phyloP scores from a whole-genome alignment of 2,113 vertebrate genomes.

The Crypturellus undulatus region DNA sequence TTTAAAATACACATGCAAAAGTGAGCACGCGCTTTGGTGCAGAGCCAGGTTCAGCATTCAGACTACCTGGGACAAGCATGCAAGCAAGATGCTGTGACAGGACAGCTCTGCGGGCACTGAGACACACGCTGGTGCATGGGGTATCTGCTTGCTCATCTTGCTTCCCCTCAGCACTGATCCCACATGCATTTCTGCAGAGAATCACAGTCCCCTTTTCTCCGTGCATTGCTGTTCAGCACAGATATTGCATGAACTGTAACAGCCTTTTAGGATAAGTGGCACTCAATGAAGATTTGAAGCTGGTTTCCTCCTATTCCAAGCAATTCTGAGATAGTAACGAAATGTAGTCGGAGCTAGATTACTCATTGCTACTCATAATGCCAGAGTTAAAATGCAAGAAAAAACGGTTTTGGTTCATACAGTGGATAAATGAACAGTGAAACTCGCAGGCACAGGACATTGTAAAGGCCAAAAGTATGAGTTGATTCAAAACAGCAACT shows the following conservation, averaged over 20 bases:
- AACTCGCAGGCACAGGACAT: background rate
- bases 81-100: conserved; percentile 17
- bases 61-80: background rate
- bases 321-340: conserved; percentile 34
- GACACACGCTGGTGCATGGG: conserved; percentile 40
- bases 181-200: conserved; percentile 19
- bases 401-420: background rate
- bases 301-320: conserved; percentile 23
- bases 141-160: conserved; percentile 59
- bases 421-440: background rate
- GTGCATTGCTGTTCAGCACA: background rate
- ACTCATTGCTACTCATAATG: conserved; percentile 7
- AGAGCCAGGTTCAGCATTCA: conserved; percentile 9
- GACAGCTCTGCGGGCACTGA: conserved; percentile 44
- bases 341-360: conserved; percentile 1
- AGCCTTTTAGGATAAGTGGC: conserved; percentile 38
- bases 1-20: background rate
- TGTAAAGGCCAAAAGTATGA: background rate
- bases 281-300: conserved; percentile 34
- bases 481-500: background rate
- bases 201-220: conserved; percentile 19
- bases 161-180: conserved; percentile 28
- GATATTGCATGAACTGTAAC: conserved; percentile 22
- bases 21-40: conserved; percentile 8
- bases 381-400: background rate